Conservation (phyloP, 2,888 invertebrate species). For the Herminia tarsipennalis region DNA sequence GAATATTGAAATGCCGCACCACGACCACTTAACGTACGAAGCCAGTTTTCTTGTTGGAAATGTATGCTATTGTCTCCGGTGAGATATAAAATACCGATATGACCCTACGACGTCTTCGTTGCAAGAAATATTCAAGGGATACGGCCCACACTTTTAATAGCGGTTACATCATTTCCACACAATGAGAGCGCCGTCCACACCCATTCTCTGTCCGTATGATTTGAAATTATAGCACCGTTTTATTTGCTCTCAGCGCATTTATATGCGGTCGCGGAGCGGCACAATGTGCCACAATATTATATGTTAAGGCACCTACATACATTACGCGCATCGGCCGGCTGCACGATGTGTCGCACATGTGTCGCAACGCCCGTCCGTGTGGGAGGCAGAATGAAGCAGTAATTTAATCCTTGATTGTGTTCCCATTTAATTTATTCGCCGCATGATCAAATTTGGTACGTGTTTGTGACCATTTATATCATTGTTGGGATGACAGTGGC, state of each 20-base stretch:
- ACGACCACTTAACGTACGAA: slow-evolving; percentile 73
- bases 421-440: slow-evolving; percentile 82
- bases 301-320: slow-evolving; percentile 78
- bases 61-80: slow-evolving; percentile 81
- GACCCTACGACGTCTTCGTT: slow-evolving; percentile 84
- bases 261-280: slow-evolving; percentile 80
- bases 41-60: slow-evolving; percentile 80
- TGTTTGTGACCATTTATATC: slow-evolving; percentile 77
- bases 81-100: slow-evolving; percentile 85
- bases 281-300: slow-evolving; percentile 81
- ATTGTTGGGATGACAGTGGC: slow-evolving; percentile 60
- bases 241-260: slow-evolving; percentile 84
- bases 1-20: slow-evolving; percentile 69
- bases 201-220: slow-evolving; percentile 86
- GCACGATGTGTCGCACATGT: slow-evolving; percentile 74
- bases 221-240: slow-evolving; percentile 86
- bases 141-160: slow-evolving; percentile 86
- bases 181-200: slow-evolving; percentile 85
- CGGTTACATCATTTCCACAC: slow-evolving; percentile 86
- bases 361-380: slow-evolving; percentile 72
- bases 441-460: slow-evolving; percentile 82
- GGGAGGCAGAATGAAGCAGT: slow-evolving; percentile 81
- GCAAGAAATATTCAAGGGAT: slow-evolving; percentile 86
- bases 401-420: slow-evolving; percentile 85
- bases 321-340: slow-evolving; percentile 56